These are phyloP conservation scores for Zophobas morio DNA, from an alignment of 1,140 invertebrate species.

Conservation along the genomic window DNA sequence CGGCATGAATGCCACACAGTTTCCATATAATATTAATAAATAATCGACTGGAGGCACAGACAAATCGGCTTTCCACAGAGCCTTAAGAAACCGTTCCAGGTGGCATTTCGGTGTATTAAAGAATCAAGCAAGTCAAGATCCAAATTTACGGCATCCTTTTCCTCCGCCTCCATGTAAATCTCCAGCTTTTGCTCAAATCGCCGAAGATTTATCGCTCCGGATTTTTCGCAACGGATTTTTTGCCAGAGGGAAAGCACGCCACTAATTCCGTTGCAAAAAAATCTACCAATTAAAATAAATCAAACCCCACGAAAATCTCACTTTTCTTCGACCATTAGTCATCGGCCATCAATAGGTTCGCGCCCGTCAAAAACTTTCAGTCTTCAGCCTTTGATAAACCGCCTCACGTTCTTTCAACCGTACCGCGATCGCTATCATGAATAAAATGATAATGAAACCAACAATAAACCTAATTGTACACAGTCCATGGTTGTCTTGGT, in stretches of 20 bases:
- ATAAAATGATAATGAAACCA: constrained; percentile 45
- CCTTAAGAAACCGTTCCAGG: background rate
- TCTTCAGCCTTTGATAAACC: constrained; percentile 11
- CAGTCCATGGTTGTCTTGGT: background rate
- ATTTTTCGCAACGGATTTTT: background rate
- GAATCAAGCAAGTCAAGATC: background rate
- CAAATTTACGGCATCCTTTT: background rate
- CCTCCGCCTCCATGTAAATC: background rate
- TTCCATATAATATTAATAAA: constrained; percentile 23
- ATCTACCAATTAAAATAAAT: constrained; percentile 16
- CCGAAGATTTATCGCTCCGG: background rate
- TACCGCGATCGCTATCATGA: constrained; percentile 16
- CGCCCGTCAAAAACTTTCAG: constrained; percentile 19
- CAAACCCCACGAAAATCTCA: constrained; percentile 15
- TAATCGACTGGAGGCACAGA: constrained; percentile 44
- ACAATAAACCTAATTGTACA: constrained; percentile 44
- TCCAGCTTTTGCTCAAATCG: too few relatives aligned
- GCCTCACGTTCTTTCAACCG: background rate
- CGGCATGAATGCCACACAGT: constrained; percentile 36
- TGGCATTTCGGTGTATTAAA: constrained; percentile 19
- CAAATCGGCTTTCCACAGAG: constrained; percentile 40
- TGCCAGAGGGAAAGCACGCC: constrained; percentile 1
- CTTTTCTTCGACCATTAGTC: constrained; percentile 17
- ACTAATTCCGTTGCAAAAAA: background rate
- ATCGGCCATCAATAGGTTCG: constrained; percentile 20